Conservation (phyloP, 2,888 invertebrate species). For the Hoplodrina blanda region DNA sequence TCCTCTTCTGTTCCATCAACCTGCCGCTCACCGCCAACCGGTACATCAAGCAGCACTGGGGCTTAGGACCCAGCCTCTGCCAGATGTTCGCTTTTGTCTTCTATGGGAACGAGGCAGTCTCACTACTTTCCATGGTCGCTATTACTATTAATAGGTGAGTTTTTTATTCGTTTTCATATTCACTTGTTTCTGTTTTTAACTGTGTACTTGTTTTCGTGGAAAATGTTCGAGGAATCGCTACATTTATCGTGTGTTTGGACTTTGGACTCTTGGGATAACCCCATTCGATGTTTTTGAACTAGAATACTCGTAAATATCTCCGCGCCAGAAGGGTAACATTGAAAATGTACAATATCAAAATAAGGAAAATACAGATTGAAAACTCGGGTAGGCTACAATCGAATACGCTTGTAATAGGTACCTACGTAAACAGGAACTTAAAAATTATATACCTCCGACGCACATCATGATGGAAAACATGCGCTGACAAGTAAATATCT, state of each 20-base stretch:
- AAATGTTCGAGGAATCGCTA: constrained; percentile 28
- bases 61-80: constrained; percentile 94
- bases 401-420: constrained; percentile 4
- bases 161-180: constrained; percentile 23
- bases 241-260: constrained; percentile 19
- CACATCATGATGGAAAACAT: constrained; percentile 21
- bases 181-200: constrained; percentile 37
- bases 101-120: constrained; percentile 97
- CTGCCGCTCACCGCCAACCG: constrained; percentile 96
- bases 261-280: constrained; percentile 22
- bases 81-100: constrained; percentile 96
- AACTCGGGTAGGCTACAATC: constrained; percentile 1
- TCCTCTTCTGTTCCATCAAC: constrained; percentile 96
- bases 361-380: neutral
- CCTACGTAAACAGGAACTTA: constrained; percentile 35
- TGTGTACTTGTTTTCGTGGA: constrained; percentile 14
- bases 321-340: neutral
- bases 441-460: constrained; percentile 8
- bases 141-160: constrained; percentile 96
- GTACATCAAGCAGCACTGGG: constrained; percentile 95
- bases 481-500: constrained; percentile 22
- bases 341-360: neutral
- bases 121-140: constrained; percentile 96
- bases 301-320: neutral
- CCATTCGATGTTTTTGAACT: constrained; percentile 30